These are phyloP conservation scores for Neuroterus valhalla DNA, from an alignment of 1,140 invertebrate species.

Conservation along the genomic window DNA sequence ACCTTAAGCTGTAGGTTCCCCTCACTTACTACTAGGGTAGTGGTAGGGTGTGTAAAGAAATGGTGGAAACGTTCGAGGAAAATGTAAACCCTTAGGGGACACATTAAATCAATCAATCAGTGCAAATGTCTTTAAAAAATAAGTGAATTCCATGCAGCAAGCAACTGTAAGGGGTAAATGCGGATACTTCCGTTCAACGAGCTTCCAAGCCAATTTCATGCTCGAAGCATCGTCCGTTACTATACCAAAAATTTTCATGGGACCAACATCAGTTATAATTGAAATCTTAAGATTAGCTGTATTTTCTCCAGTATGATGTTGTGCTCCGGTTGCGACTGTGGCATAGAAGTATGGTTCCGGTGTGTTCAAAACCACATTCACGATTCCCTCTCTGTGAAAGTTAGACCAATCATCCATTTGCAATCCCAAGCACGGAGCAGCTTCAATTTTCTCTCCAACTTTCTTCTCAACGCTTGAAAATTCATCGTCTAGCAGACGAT, in stretches of 20 bases:
- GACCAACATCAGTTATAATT: not conserved
- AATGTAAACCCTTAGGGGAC: no score
- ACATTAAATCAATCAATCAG: no score
- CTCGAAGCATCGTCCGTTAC: not conserved
- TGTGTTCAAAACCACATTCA: slow-evolving; percentile 54
- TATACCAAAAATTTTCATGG: not conserved
- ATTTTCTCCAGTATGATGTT: slow-evolving; percentile 45
- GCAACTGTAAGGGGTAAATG: not conserved
- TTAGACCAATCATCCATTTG: slow-evolving; percentile 57
- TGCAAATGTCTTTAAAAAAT: not conserved
- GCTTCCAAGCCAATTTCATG: not conserved
- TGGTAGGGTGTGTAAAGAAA: no score
- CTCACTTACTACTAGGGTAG: no score
- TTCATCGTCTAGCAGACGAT: slow-evolving; percentile 22
- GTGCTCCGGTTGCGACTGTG: slow-evolving; percentile 39
- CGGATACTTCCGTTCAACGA: not conserved
- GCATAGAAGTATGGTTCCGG: slow-evolving; percentile 54
- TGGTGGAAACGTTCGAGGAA: no score
- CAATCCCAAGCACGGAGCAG: slow-evolving; percentile 38
- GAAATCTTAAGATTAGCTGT: slow-evolving; percentile 31
- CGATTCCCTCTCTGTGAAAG: slow-evolving; percentile 42
- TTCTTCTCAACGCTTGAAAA: not conserved
- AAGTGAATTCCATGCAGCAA: not conserved
- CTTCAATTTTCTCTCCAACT: slow-evolving; percentile 35
- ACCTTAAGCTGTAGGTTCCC: no score